A percentile compares a stretch with the other conserved stretches of the same genome.
These are phyloP conservation scores for Halcyon malimbica DNA, from an alignment of 2,113 vertebrate species.

Conservation along the genomic window DNA sequence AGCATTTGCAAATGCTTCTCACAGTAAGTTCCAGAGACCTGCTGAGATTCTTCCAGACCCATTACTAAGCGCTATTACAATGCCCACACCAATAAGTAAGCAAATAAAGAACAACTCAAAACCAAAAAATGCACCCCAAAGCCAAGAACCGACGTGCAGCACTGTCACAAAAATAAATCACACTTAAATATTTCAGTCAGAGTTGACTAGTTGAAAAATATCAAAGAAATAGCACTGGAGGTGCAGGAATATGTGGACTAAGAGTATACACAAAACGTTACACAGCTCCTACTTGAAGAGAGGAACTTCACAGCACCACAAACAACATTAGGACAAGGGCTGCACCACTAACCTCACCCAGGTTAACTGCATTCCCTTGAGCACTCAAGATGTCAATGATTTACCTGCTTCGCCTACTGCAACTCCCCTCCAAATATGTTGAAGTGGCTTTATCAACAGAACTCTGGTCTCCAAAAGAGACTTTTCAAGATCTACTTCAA, in stretches of 20 bases:
- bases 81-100: background rate
- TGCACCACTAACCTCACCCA: background rate
- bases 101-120: no score
- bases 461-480: background rate
- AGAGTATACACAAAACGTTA: rapidly evolving
- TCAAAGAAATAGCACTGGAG: rapidly evolving
- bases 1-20: background rate
- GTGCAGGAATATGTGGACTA: background rate
- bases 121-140: background rate
- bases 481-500: background rate
- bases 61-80: background rate
- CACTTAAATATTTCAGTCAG: background rate
- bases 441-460: background rate
- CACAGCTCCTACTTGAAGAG: background rate
- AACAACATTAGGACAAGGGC: background rate
- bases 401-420: background rate
- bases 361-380: background rate
- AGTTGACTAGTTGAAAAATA: background rate
- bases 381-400: background rate
- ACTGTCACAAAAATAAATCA: background rate
- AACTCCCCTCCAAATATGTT: background rate
- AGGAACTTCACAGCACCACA: background rate
- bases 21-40: background rate
- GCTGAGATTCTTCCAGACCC: background rate
- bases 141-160: background rate